phyloP scores from a whole-genome alignment of 2,113 vertebrate species.

The Labeo catla region DNA sequence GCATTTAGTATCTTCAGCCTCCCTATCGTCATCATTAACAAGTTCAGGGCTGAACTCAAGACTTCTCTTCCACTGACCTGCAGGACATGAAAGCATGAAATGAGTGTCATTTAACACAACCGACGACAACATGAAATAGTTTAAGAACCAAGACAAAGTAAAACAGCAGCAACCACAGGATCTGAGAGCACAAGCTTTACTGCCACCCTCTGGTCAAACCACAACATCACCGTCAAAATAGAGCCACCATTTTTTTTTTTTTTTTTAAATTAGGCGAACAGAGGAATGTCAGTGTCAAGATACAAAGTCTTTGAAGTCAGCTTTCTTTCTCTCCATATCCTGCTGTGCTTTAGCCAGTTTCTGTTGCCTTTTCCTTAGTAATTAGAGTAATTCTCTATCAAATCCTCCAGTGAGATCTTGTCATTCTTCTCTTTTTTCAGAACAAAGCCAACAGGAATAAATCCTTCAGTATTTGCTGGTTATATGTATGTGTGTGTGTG shows the following conservation, averaged over 20 bases:
- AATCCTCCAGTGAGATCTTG: slow-evolving; percentile 94
- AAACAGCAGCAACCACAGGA: not conserved
- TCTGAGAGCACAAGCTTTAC: not conserved
- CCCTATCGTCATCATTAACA: slow-evolving; percentile 90
- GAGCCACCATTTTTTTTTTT: too few species aligned
- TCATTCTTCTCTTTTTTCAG: slow-evolving; percentile 97
- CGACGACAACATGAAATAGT: not conserved
- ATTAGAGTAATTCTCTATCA: slow-evolving; percentile 94
- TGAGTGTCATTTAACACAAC: not conserved
- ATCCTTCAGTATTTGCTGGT: too few species aligned
- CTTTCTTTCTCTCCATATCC: slow-evolving; percentile 96
- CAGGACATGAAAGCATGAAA: not conserved
- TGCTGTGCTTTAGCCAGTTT: slow-evolving; percentile 89
- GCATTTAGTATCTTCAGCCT: slow-evolving; percentile 90
- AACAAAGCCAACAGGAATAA: slow-evolving; percentile 90
- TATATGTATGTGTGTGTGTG: too few species aligned
- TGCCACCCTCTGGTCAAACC: not conserved
- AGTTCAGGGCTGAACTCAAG: slow-evolving; percentile 95
- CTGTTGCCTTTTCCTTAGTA: slow-evolving; percentile 92
- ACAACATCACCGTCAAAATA: not conserved
- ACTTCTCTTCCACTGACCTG: slow-evolving; percentile 95
- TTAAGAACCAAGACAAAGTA: not conserved
- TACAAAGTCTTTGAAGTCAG: slow-evolving; percentile 85
- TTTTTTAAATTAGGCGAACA: not conserved
- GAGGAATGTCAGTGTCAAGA: too few species aligned